Conservation (phyloP, 1,140 invertebrate genomes). For the Zaprionus taronus region DNA sequence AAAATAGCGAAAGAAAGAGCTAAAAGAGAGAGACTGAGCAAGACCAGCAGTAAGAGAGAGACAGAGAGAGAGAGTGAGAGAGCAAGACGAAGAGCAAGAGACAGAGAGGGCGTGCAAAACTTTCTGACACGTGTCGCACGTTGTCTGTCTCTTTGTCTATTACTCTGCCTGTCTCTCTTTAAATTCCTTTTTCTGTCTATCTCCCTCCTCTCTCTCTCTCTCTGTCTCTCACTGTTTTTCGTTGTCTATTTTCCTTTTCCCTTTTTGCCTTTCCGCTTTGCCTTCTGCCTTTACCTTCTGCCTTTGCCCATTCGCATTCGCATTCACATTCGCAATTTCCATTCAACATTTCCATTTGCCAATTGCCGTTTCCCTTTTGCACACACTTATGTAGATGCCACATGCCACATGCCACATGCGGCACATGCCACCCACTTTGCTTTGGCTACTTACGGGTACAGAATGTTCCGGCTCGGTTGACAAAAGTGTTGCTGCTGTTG, state of each 20-base stretch:
- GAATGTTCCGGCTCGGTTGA: conserved; percentile 84
- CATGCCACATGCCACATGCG: conserved; percentile 13
- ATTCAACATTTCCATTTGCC: conserved; percentile 20
- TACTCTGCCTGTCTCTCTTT: not conserved
- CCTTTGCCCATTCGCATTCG: conserved; percentile 11
- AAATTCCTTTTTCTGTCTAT: not conserved
- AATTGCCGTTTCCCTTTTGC: conserved; percentile 16
- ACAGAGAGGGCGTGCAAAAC: conserved; percentile 20
- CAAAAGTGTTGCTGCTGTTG: conserved; percentile 76
- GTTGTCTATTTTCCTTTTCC: not conserved
- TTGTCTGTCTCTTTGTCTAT: not conserved
- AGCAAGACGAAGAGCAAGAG: not conserved
- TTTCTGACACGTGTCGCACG: conserved; percentile 48
- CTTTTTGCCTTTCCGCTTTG: not conserved
- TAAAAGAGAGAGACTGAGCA: not conserved
- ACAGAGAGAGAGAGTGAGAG: not conserved
- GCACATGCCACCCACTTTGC: conserved; percentile 32
- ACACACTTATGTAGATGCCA: not conserved
- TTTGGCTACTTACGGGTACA: conserved; percentile 83
- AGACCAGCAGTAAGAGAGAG: not conserved
- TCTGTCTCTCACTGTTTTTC: not conserved
- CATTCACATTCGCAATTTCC: not conserved
- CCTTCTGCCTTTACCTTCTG: conserved; percentile 6
- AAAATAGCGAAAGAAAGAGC: not conserved
- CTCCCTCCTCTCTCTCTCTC: too few relatives aligned